Evolutionary conservation across 2,888 invertebrate species (phyloP).

Genomic region (Andrena flavipes): DNA sequence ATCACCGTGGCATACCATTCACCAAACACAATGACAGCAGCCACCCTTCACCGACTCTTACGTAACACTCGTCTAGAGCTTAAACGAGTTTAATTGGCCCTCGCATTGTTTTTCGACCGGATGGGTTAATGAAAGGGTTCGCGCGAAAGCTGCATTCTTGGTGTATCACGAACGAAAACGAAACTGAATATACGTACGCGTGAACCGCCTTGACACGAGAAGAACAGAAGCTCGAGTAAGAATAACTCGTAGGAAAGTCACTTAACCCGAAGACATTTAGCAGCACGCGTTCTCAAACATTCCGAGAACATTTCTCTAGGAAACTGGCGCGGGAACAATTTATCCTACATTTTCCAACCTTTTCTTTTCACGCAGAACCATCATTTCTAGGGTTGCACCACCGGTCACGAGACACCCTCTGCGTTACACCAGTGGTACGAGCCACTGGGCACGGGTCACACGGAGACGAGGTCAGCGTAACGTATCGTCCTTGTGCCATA

Average conservation of each 20-base stretch:
- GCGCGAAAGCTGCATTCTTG: constrained; percentile 26
- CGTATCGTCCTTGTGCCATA: constrained; percentile 51
- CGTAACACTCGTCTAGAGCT: constrained; percentile 68
- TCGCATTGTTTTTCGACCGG: constrained; percentile 61
- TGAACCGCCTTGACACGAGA: neutral
- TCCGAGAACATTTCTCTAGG: neutral
- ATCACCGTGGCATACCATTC: constrained; percentile 43
- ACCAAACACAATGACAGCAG: constrained; percentile 51
- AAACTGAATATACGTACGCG: neutral
- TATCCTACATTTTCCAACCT: neutral
- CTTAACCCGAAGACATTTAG: too few species aligned
- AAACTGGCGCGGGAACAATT: neutral
- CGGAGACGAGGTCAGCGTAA: constrained; percentile 52
- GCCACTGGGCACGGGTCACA: constrained; percentile 32
- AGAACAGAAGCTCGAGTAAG: neutral
- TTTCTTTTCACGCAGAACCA: neutral
- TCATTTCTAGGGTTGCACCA: neutral
- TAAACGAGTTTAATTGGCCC: constrained; percentile 76
- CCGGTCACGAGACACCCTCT: neutral
- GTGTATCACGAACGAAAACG: constrained; percentile 18
- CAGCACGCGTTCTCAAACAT: neutral
- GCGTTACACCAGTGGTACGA: constrained; percentile 18
- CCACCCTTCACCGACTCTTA: constrained; percentile 71
- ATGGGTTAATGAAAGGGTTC: constrained; percentile 52
- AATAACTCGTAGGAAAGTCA: too few species aligned